Percentiles rank a stretch among this genome's conserved stretches.
Conservation (phyloP, 1,140 invertebrate species). For the Drosophila carrolli region DNA sequence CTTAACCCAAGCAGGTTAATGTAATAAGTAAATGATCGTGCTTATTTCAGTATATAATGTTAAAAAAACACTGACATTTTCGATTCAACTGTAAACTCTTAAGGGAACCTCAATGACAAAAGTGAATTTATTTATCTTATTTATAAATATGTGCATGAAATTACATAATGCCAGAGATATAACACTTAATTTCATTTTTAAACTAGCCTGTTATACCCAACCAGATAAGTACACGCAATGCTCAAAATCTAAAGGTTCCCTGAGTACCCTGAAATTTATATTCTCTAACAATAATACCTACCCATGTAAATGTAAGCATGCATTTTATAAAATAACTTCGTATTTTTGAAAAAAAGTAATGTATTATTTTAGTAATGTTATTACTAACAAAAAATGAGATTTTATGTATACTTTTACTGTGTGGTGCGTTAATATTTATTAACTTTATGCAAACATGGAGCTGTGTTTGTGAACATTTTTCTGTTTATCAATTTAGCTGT, state of each 20-base stretch:
- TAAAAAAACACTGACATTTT: not conserved
- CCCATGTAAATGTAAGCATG: slow-evolving; percentile 11
- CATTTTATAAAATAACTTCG: slow-evolving; percentile 1
- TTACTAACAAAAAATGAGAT: slow-evolving; percentile 5
- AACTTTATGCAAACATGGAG: not conserved
- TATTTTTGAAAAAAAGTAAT: slow-evolving; percentile 10
- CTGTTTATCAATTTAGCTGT: not conserved
- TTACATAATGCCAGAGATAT: not conserved
- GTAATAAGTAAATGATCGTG: not conserved
- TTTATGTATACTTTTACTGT: not conserved
- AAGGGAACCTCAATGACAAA: not conserved
- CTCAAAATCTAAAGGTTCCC: not conserved
- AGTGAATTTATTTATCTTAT: slow-evolving; percentile 3
- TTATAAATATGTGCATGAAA: slow-evolving; percentile 3
- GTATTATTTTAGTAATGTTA: slow-evolving; percentile 1
- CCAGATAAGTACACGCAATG: not conserved
- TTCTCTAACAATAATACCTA: not conserved
- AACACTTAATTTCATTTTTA: slow-evolving; percentile 1
- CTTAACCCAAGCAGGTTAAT: not conserved
- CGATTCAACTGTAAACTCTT: not conserved
- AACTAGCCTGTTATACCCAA: not conserved
- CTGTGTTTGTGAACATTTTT: not conserved
- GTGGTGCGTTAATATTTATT: slow-evolving; percentile 1
- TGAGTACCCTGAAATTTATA: slow-evolving; percentile 4
- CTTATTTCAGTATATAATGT: not conserved